Evolutionary conservation across 2,113 vertebrate species (phyloP).

Genomic region (rabbit (Oryctolagus cuniculus)): DNA sequence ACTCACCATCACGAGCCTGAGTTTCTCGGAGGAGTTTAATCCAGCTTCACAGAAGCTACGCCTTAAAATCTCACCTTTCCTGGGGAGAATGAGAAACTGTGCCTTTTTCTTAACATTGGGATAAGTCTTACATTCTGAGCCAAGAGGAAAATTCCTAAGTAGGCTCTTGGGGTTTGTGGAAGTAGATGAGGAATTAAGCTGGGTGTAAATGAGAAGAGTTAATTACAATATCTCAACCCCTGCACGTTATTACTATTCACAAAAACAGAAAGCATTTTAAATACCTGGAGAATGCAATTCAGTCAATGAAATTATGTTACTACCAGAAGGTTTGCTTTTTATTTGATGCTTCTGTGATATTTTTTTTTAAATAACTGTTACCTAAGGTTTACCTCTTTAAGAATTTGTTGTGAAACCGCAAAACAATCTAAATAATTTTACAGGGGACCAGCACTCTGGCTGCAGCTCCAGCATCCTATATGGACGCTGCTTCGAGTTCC

Average conservation of each 20-base stretch:
- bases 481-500: no score
- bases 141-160: background rate
- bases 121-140: background rate
- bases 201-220: background rate
- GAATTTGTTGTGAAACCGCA: background rate
- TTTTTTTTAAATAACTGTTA: background rate
- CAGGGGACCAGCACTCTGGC: no score
- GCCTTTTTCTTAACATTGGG: background rate
- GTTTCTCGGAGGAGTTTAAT: background rate
- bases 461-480: no score
- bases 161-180: background rate
- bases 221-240: slow-evolving; percentile 5
- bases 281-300: background rate
- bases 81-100: background rate
- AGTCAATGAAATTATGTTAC: background rate
- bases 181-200: background rate
- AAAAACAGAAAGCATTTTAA: slow-evolving; percentile 3
- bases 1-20: background rate
- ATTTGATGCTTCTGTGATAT: background rate
- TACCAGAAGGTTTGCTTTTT: background rate
- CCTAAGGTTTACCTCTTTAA: background rate
- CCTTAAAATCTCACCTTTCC: background rate
- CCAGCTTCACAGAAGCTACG: background rate
- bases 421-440: background rate
- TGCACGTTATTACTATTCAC: background rate